Evolutionary conservation across 2,888 invertebrate genomes (phyloP), one percentile per base, ranked within the genome.

Genomic region (Odontothrips loti): DNA sequence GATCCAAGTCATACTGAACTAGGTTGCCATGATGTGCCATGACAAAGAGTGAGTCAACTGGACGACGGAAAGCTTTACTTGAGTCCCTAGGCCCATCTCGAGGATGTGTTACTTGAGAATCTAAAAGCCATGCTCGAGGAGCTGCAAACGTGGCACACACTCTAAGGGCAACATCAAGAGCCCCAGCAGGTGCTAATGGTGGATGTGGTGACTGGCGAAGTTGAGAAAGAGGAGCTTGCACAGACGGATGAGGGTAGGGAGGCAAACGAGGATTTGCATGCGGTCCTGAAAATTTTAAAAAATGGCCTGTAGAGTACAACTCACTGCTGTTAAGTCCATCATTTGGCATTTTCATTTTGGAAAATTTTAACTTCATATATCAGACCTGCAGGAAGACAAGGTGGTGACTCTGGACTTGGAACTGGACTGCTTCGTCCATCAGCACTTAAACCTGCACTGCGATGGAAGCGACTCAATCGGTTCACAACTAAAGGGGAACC

Each of bases 401-500:
- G 68, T 68, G 68, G 68, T 23, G 80, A 27, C 17, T 81, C 82
- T 82, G 82, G 83, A 23, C 81, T 79, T 0, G 80, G 80, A 20
- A 83, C 90, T 15, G 95, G 94, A 85, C 94, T 94, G 84, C 93
- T 93, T 83, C 95, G 90, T 4, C 91, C 90, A 79, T 91, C 91
- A 78, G 91, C 91, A 12, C 92, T 91, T 79, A 99, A 90, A 20
- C 99, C 99, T 82, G 99, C 98, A 84, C 97, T 97, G 85, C 97
- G 93, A 87, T 98, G 98, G 90, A 98, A 99, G 85, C 96, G 91
- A 80, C 47, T 97, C 86, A 97, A 90, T 84, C 96, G 92, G 89
- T 99, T 98, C 82, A 97, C 97, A 84, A 98, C 96, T 86, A 96
- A 94, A 82, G 95, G 92, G 82, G 95, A 94, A n/a, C 95, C 94